These are phyloP conservation scores for Drosophila repletoides DNA, from an alignment of 1,140 invertebrate species.

Conservation along the genomic window DNA sequence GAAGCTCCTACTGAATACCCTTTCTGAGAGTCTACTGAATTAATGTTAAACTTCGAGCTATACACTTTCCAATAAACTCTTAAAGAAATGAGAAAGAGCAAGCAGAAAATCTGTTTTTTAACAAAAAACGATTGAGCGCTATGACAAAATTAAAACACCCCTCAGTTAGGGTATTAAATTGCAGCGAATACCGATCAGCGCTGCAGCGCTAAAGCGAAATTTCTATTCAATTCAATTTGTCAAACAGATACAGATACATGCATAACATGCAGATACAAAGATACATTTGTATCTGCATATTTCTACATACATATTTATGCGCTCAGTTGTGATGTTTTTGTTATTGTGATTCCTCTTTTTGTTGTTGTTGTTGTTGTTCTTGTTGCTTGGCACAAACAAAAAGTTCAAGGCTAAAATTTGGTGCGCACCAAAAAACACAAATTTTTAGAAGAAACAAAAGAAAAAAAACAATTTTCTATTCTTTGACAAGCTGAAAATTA, in stretches of 20 bases:
- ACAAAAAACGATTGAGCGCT: too few species aligned
- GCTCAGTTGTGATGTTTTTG: slow-evolving; percentile 41
- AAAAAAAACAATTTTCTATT: neutral
- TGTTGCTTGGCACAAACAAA: slow-evolving; percentile 54
- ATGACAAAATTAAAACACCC: too few species aligned
- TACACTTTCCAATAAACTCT: too few species aligned
- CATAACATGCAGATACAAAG: slow-evolving; percentile 27
- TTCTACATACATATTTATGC: neutral
- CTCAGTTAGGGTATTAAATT: slow-evolving; percentile 7
- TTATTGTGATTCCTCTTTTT: too few species aligned
- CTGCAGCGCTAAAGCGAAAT: neutral
- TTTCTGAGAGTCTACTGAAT: too few species aligned
- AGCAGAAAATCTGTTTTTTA: too few species aligned
- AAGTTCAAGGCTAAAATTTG: slow-evolving; percentile 70
- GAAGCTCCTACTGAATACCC: too few species aligned
- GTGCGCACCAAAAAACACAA: slow-evolving; percentile 54
- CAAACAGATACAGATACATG: slow-evolving; percentile 8
- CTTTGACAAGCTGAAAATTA: neutral
- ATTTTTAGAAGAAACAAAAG: neutral
- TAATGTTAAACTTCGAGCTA: too few species aligned
- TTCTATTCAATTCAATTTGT: slow-evolving; percentile 37
- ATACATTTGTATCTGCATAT: slow-evolving; percentile 15
- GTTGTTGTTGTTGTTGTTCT: slow-evolving; percentile 45
- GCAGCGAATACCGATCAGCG: neutral
- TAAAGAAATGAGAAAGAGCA: too few species aligned